Conservation (phyloP, 2,797 vertebrate species). For the Ataeniobius toweri region DNA sequence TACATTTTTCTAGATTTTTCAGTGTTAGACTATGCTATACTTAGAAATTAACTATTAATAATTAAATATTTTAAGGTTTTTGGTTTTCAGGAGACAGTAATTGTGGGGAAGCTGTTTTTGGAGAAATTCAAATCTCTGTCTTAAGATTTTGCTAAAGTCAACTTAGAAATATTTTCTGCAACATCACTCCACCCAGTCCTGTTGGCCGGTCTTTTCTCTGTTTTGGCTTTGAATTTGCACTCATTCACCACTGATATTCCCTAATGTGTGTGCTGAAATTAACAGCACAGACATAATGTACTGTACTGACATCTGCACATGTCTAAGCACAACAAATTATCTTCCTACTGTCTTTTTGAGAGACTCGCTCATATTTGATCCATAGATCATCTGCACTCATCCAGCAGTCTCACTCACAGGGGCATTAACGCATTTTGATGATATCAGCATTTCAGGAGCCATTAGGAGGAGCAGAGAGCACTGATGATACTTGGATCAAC, state of each 20-base stretch:
- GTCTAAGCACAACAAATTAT: conserved; percentile 65
- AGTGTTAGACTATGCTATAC: background rate
- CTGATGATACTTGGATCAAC: conserved; percentile 1
- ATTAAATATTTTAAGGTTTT: background rate
- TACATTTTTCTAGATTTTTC: background rate
- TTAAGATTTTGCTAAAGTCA: background rate
- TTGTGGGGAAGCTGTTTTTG: background rate
- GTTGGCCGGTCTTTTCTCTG: background rate
- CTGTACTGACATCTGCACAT: conserved; percentile 57
- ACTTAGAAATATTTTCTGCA: background rate
- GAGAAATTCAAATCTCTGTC: background rate
- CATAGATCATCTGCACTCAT: conserved; percentile 70
- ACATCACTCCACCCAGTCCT: no score
- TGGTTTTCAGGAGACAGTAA: background rate
- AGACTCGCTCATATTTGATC: conserved; percentile 64
- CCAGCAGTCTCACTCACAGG: conserved; percentile 67
- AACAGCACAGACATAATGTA: conserved; percentile 59
- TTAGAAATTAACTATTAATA: background rate
- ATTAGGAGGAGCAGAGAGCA: conserved; percentile 68
- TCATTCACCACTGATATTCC: conserved; percentile 16
- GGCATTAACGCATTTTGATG: conserved; percentile 79
- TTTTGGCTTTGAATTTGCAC: background rate
- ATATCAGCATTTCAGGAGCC: conserved; percentile 77
- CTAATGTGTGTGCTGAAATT: conserved; percentile 41
- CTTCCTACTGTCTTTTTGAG: conserved; percentile 41